A percentile compares a stretch with the other conserved stretches of the same genome.
Evolutionary conservation across 2,888 invertebrate species (phyloP).

Genomic region (Ischnura elegans): DNA sequence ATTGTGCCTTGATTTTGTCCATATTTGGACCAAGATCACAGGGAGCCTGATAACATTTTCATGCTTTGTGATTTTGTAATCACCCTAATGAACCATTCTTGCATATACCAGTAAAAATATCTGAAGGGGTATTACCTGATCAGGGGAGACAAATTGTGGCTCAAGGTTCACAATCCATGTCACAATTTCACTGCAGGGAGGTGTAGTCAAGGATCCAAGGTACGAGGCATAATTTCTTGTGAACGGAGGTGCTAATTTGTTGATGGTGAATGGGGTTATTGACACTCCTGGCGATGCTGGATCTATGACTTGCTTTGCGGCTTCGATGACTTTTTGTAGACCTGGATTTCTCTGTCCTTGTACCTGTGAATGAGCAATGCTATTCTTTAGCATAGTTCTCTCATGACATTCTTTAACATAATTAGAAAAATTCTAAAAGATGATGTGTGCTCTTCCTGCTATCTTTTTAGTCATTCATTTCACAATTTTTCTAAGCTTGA

Average conservation of each 20-base stretch:
- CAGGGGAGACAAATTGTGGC: constrained; percentile 36
- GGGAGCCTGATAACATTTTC: too few relatives aligned
- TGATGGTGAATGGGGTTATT: constrained; percentile 30
- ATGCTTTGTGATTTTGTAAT: too few relatives aligned
- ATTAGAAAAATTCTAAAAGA: too few relatives aligned
- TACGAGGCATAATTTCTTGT: constrained; percentile 64
- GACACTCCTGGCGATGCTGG: constrained; percentile 3
- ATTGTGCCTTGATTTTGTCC: too few relatives aligned
- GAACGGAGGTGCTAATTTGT: constrained; percentile 46
- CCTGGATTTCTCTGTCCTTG: constrained; percentile 24
- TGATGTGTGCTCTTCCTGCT: too few relatives aligned
- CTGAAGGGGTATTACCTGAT: constrained; percentile 34
- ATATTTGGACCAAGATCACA: too few relatives aligned
- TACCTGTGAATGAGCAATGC: background rate
- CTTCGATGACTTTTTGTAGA: constrained; percentile 20
- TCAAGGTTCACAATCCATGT: constrained; percentile 54
- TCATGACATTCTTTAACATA: too few relatives aligned
- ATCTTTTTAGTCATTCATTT: too few relatives aligned
- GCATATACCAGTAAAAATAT: background rate
- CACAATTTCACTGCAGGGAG: constrained; percentile 68
- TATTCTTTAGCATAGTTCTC: too few relatives aligned
- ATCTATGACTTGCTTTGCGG: constrained; percentile 28
- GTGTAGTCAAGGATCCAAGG: constrained; percentile 66
- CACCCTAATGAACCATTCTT: too few relatives aligned
- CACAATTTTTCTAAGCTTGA: too few relatives aligned